A percentile compares a stretch with the other conserved stretches of the same genome.
These are phyloP conservation scores for Alectura lathami DNA, from an alignment of 2,113 vertebrate genomes.

Conservation along the genomic window DNA sequence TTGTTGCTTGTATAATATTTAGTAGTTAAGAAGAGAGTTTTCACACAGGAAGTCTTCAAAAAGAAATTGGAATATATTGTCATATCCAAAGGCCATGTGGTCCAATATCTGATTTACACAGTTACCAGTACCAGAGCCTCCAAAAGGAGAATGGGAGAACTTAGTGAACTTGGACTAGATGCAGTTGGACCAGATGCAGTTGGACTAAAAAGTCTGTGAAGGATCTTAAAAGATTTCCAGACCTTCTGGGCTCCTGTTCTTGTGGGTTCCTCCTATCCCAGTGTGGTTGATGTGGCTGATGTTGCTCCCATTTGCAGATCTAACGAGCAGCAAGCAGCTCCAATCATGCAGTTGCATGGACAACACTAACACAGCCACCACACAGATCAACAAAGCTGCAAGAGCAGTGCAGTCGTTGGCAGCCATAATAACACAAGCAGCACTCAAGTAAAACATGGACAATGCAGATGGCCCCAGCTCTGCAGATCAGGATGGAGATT, in stretches of 20 bases:
- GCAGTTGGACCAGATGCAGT: neutral
- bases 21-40: neutral
- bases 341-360: neutral
- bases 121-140: neutral
- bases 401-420: neutral
- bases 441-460: accelerated
- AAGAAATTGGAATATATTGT: neutral
- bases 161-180: neutral
- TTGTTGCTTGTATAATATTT: neutral
- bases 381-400: neutral
- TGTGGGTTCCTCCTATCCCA: neutral
- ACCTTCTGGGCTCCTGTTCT: neutral
- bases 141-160: neutral
- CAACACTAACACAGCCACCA: neutral
- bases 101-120: neutral
- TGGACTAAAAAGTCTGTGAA: neutral
- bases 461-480: neutral
- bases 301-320: neutral
- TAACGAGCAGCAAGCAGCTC: neutral
- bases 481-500: neutral
- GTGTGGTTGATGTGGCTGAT: neutral
- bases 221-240: neutral
- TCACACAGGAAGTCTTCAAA: neutral
- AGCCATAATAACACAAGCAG: neutral
- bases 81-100: neutral